Base-by-base conservation (phyloP, 1,140 invertebrate genomes). In the Heterodera schachtii region DNA sequence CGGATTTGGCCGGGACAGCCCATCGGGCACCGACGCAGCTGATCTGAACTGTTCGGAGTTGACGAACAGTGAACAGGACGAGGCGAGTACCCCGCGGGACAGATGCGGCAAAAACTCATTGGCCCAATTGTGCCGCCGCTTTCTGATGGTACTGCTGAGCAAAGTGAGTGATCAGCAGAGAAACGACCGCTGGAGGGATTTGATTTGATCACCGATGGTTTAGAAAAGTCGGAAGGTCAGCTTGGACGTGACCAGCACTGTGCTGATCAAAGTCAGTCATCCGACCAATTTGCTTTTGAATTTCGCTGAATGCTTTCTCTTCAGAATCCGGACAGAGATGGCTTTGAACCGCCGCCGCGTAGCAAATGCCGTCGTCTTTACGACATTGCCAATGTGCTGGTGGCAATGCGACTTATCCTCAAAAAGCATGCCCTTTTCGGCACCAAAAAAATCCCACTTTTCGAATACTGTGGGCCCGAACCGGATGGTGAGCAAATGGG, bases 401-500 rank as follows among this genome's bases (percentile, higher is more conserved):
- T 89, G 3, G 87, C 87, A 16, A 86, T 89, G 78, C 84, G 83
- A 13, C 79, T 89, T 3, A 89, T 89, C 76, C 85, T 86, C 66
- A 89, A 89, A 75, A 87, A 83, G 1, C 89, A 89, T 69, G 87
- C 88, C 67, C 82, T 89, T 2, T 89, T 89, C 70, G 88, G 88
- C 31, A 89, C 88, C 6, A 89, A 89, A 75, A 89, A 90, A 69
- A 89, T 89, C 69, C 88, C 88, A 11, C 85, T 89, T 3, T 89
- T 90, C 77, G 83, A 86, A 13, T 89, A 89, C 71, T 88, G 87
- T 49, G 88, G 88, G 31, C 88, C 88, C 8, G 86, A 89, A 70
- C 88, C 88, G 9, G 78, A 82, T 0, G 85, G 84, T 85, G 46
- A 66, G 8, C 41, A 70, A 74, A 31, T 11, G 46, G 11, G 41